These are phyloP conservation scores for Macrophya annulata DNA, from an alignment of 2,888 invertebrate genomes.

Conservation along the genomic window DNA sequence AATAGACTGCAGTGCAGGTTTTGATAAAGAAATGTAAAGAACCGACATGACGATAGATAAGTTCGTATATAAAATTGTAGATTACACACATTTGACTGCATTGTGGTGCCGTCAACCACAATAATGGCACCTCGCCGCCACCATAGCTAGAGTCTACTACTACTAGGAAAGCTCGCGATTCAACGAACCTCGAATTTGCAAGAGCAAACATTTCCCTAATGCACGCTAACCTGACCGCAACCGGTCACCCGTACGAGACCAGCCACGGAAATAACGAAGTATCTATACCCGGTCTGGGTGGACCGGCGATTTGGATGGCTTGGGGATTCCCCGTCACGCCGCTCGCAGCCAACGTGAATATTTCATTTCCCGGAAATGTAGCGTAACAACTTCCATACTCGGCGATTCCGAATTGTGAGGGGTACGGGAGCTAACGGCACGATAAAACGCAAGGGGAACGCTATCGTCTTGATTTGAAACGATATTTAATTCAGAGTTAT, in stretches of 20 bases:
- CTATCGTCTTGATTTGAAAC: constrained; percentile 39
- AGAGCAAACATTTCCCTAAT: constrained; percentile 70
- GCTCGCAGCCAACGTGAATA: constrained; percentile 69
- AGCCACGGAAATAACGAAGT: constrained; percentile 54
- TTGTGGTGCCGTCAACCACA: constrained; percentile 72
- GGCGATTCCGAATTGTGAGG: constrained; percentile 9
- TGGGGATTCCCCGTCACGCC: constrained; percentile 56
- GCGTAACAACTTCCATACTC: constrained; percentile 52
- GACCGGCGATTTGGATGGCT: constrained; percentile 57
- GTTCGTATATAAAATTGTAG: constrained; percentile 47
- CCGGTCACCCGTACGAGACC: constrained; percentile 53
- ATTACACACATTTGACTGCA: constrained; percentile 68
- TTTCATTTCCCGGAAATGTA: constrained; percentile 70
- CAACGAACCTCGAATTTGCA: constrained; percentile 66
- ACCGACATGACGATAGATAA: not conserved
- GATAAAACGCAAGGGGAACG: constrained; percentile 41
- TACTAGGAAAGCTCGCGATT: constrained; percentile 45
- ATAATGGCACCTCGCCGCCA: constrained; percentile 46
- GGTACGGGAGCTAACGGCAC: constrained; percentile 33
- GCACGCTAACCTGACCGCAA: constrained; percentile 60
- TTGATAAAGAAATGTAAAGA: constrained; percentile 3
- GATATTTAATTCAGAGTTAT: constrained; percentile 12
- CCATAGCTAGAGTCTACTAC: constrained; percentile 25
- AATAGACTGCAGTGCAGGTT: constrained; percentile 5
- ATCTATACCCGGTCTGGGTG: constrained; percentile 53